A percentile compares a stretch with the other conserved stretches of the same genome.
These are phyloP conservation scores for Eupsilia transversa DNA, from an alignment of 2,888 invertebrate species.

Conservation along the genomic window DNA sequence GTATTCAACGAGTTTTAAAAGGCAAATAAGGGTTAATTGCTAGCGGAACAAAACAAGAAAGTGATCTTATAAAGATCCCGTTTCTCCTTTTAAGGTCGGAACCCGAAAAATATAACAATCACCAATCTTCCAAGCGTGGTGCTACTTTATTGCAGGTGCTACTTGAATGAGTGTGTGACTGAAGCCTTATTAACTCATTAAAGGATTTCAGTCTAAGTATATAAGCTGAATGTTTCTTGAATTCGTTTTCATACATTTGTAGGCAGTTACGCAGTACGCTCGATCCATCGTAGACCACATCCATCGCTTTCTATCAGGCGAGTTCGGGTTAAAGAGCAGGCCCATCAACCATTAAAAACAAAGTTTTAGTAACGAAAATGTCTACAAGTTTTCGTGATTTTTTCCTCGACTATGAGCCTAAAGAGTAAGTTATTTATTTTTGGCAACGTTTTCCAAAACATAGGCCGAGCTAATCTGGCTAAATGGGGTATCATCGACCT, in stretches of 20 bases:
- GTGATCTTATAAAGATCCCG: too few species aligned
- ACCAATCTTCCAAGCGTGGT: neutral
- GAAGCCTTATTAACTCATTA: neutral
- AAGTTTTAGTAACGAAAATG: neutral
- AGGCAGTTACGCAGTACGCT: neutral
- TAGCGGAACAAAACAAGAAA: too few species aligned
- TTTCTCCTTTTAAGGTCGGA: too few species aligned
- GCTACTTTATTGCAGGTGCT: neutral
- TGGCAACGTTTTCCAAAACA: too few species aligned
- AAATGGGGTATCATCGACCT: neutral
- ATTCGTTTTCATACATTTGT: neutral
- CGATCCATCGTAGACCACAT: neutral
- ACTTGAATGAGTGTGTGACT: neutral
- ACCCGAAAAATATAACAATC: too few species aligned
- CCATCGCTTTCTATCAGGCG: neutral
- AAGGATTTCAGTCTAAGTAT: neutral
- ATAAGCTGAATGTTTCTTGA: neutral
- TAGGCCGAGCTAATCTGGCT: neutral
- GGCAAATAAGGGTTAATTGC: too few species aligned
- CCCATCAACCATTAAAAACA: neutral
- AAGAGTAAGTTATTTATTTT: conserved; percentile 23
- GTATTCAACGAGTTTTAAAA: too few species aligned
- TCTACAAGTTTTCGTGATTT: neutral
- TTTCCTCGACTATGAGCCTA: conserved; percentile 1
- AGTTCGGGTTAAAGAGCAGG: neutral